These are phyloP conservation scores for Columba livia DNA, from an alignment of 2,113 vertebrate species.

Conservation along the genomic window DNA sequence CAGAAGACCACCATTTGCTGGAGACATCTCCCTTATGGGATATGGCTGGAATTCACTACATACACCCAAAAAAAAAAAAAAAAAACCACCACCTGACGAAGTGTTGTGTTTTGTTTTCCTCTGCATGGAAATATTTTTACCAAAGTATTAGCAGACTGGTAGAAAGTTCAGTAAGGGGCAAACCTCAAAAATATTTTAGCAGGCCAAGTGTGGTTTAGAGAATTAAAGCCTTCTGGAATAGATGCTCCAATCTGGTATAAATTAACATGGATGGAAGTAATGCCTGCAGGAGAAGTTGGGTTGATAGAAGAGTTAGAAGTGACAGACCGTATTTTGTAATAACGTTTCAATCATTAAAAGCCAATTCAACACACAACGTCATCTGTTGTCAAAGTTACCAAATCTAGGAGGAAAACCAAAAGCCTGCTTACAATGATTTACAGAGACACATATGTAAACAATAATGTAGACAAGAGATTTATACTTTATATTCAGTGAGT, in stretches of 20 bases:
- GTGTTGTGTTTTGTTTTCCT: neutral
- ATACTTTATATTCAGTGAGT: neutral
- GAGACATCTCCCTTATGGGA: neutral
- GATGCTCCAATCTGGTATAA: neutral
- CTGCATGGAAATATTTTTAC: neutral
- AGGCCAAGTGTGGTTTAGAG: neutral
- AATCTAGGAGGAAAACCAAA: neutral
- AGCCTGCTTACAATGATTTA: neutral
- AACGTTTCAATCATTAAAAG: neutral
- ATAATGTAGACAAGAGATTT: neutral
- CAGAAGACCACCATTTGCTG: neutral
- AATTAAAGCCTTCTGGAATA: neutral
- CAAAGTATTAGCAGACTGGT: neutral
- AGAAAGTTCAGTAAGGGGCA: neutral
- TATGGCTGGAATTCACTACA: neutral
- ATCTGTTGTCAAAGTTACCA: neutral
- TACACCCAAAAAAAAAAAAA: neutral
- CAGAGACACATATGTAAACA: neutral
- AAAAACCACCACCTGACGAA: too few species aligned
- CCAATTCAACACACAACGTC: neutral
- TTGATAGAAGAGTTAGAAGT: neutral
- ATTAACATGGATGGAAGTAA: neutral
- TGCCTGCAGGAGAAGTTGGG: neutral
- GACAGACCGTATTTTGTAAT: neutral
- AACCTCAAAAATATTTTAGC: neutral